Percentiles rank a stretch among this genome's conserved stretches.
Evolutionary conservation across 2,113 vertebrate genomes (phyloP).

Genomic region (Prunella fulvescens): DNA sequence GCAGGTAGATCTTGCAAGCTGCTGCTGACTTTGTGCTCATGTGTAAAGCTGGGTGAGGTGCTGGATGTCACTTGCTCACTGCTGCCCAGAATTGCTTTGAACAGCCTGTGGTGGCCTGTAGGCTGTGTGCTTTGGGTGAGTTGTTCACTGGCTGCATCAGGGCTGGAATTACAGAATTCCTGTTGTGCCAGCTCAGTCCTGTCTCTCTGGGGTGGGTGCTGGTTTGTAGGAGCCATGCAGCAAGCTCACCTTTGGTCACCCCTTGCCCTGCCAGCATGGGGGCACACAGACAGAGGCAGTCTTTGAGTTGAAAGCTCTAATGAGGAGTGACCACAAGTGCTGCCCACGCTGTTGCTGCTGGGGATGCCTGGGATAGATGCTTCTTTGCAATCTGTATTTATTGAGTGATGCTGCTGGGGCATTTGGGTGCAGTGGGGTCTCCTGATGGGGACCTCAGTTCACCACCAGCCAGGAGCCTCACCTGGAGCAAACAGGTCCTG

Average conservation of each 20-base stretch:
- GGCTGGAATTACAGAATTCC: neutral
- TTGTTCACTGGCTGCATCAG: neutral
- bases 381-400: neutral
- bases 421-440: accelerated
- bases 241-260: neutral
- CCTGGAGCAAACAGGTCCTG: neutral
- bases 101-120: neutral
- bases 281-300: neutral
- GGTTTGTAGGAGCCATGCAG: neutral
- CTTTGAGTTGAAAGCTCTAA: neutral
- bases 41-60: neutral
- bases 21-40: neutral
- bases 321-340: neutral
- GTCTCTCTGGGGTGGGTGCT: neutral
- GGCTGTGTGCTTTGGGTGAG: neutral
- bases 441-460: accelerated
- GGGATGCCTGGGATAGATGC: neutral
- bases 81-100: neutral
- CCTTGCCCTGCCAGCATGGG: neutral
- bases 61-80: neutral
- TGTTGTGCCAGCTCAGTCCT: neutral
- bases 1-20: neutral
- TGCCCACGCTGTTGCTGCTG: neutral
- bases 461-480: neutral
- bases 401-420: neutral